These are phyloP conservation scores for Drosophila sordidula DNA, from an alignment of 2,888 invertebrate genomes.

Conservation along the genomic window DNA sequence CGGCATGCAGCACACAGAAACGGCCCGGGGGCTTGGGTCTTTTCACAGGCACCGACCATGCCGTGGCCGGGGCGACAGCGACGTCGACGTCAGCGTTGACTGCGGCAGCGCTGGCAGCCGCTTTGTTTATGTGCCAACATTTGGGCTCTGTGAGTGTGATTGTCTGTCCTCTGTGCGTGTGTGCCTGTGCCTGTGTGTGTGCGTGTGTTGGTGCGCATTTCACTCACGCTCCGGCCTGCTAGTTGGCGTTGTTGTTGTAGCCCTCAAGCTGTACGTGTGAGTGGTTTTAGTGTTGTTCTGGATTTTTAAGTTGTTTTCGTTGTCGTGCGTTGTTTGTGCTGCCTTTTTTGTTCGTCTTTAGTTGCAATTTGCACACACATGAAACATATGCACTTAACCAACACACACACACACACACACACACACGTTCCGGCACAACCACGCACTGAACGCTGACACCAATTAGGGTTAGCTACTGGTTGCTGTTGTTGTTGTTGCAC, in stretches of 20 bases:
- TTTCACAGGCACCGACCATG: constrained; percentile 42
- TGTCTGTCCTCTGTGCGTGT: constrained; percentile 24
- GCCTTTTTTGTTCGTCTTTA: constrained; percentile 65
- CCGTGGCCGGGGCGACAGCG: constrained; percentile 7
- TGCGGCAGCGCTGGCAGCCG: constrained; percentile 36
- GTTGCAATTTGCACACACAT: constrained; percentile 65
- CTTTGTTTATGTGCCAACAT: constrained; percentile 75
- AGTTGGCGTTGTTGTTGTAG: constrained; percentile 38
- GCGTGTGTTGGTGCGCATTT: constrained; percentile 26
- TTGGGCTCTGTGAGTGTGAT: constrained; percentile 39
- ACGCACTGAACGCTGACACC: constrained; percentile 74
- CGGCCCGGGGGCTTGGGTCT: constrained; percentile 58
- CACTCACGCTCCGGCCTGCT: constrained; percentile 24
- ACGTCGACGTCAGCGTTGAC: constrained; percentile 4
- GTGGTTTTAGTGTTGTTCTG: constrained; percentile 80
- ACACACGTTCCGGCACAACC: constrained; percentile 13
- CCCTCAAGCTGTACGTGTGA: constrained; percentile 75
- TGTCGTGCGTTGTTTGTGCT: constrained; percentile 68
- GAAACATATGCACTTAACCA: constrained; percentile 52
- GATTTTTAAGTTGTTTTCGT: constrained; percentile 80
- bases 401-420: constrained; percentile 35
- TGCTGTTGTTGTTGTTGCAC: constrained; percentile 29
- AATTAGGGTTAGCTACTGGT: constrained; percentile 67
- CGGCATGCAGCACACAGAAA: constrained; percentile 4
- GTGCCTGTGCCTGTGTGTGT: constrained; percentile 1